Conservation (phyloP, 2,888 invertebrate genomes). For the Hypolimnas misippus region DNA sequence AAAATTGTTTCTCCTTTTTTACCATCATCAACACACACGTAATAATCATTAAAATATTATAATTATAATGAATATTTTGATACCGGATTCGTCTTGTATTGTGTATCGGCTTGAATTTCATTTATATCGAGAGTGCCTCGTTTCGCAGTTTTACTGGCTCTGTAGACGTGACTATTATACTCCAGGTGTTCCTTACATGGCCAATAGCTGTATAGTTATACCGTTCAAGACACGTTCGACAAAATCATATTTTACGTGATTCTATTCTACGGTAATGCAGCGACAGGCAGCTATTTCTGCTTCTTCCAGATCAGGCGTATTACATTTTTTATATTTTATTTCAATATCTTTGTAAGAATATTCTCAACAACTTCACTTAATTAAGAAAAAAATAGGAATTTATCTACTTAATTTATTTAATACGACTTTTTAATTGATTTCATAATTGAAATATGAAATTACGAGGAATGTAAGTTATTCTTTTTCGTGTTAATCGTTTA, state of each 20-base stretch:
- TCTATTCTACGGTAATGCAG: constrained; percentile 55
- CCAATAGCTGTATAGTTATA: constrained; percentile 38
- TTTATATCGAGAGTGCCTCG: constrained; percentile 19
- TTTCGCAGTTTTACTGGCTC: constrained; percentile 45
- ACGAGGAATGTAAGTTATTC: too few relatives aligned
- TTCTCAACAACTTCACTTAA: too few relatives aligned
- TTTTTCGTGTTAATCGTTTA: too few relatives aligned
- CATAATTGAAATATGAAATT: too few relatives aligned
- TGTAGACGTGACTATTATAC: constrained; percentile 51
- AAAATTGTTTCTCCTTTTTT: too few relatives aligned
- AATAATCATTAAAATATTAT: too few relatives aligned
- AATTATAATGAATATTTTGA: neutral
- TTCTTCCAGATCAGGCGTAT: constrained; percentile 26
- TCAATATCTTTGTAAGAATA: too few relatives aligned
- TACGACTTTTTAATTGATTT: too few relatives aligned
- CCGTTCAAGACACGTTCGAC: constrained; percentile 65
- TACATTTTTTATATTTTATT: constrained; percentile 16
- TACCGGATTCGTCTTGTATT: neutral
- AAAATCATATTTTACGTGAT: constrained; percentile 80
- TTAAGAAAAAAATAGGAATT: too few relatives aligned
- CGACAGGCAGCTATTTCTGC: constrained; percentile 31
- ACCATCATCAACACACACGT: too few relatives aligned
- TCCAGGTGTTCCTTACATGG: constrained; percentile 52
- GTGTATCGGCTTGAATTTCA: constrained; percentile 6
- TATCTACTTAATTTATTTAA: too few relatives aligned